Conservation (phyloP, 2,888 invertebrate species). For the Chalcis sispes region DNA sequence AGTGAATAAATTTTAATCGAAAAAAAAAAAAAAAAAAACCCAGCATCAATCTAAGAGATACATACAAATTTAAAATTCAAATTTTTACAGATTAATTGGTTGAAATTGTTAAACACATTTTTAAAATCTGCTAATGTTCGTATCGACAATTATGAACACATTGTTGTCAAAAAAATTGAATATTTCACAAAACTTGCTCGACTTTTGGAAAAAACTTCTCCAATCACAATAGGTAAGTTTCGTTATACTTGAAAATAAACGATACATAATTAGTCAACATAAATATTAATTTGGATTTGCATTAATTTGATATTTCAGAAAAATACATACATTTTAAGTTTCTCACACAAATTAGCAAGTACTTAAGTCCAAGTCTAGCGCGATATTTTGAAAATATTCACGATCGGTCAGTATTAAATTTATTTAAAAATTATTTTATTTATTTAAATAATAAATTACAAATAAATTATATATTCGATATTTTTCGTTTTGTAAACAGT, state of each 20-base stretch:
- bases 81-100: constrained; percentile 48
- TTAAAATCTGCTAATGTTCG: constrained; percentile 19
- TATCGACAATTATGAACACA: constrained; percentile 1
- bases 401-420: constrained; percentile 28
- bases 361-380: constrained; percentile 43
- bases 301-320: constrained; percentile 13
- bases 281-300: no score
- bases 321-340: constrained; percentile 54
- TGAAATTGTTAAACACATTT: constrained; percentile 20
- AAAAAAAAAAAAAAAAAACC: not conserved
- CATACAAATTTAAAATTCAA: not conserved
- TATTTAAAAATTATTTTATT: not conserved
- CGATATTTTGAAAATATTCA: constrained; percentile 43
- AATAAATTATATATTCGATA: no score
- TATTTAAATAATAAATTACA: not conserved
- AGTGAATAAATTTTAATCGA: constrained; percentile 2
- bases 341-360: constrained; percentile 50
- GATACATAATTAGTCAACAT: no score
- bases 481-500: constrained; percentile 18
- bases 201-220: constrained; percentile 39
- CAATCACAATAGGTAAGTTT: constrained; percentile 36
- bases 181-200: constrained; percentile 44
- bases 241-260: not conserved
- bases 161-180: constrained; percentile 38
- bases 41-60: no score